Evolutionary conservation across 2,797 vertebrate genomes (phyloP), one percentile per base, ranked within the genome.

Genomic region (Cryptoprocta ferox): DNA sequence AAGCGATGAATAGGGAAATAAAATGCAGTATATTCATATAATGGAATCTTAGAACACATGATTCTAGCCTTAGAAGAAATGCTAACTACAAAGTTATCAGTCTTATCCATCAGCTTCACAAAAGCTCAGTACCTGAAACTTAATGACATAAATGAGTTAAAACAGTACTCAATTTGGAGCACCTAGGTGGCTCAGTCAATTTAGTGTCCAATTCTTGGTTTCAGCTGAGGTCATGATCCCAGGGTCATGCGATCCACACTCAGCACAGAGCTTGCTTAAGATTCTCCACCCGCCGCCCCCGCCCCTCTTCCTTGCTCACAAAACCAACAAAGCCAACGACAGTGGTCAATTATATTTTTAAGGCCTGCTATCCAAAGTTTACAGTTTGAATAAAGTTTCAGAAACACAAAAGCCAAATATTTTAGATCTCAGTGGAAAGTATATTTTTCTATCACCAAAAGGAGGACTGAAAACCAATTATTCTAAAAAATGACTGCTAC

Each of bases 1-100:
- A 80, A 89, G 28, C 16, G 37, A 63, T 63, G 28, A 66, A 73
- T 8, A 1, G 21, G 11, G 26, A 59, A 84, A 30, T 53, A 80
- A 82, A 94, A 80, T 66, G 24, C 68, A 26, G 15, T 85, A 76
- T n/a, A 83, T 30, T 59, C 53, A 79, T 39, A 71, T 45, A 88
- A 94, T 7, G 2, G 24, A 91, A 50, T 73, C 45, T 87, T 68
- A 85, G 26, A 53, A 21, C 75, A 73, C 10, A 3, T 85, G 66
- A 80, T 42, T 90, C 59, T 48, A 65, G 28, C 85, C 80, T 76
- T 71, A 81, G 76, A 76, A 95, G 42, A 87, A 89, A 96, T 70
- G 75, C 42, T 21, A 91, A 71, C 50, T 48, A 37, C 6, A 15
- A 4, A 35, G 89, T 53, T 65, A 53, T 89, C 39, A 53, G 24